Conservation (phyloP, 2,797 vertebrate genomes). For the Anolis apletophallus region DNA sequence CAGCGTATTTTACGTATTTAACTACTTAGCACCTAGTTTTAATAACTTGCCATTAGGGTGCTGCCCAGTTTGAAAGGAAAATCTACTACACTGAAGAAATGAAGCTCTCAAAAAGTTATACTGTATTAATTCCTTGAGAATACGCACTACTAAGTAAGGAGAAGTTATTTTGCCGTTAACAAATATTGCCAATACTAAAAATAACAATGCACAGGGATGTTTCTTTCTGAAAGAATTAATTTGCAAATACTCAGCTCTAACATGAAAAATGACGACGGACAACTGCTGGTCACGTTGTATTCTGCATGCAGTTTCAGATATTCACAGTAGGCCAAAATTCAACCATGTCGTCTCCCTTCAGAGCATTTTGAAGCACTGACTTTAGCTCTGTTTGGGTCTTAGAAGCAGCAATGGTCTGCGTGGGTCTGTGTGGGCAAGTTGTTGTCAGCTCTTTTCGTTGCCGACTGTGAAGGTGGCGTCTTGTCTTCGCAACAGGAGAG, state of each 20-base stretch:
- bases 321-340: conserved; percentile 41
- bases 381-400: conserved; percentile 61
- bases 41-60: conserved; percentile 38
- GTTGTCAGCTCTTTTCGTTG: conserved; percentile 41
- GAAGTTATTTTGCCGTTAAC: conserved; percentile 51
- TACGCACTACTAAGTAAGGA: conserved; percentile 66
- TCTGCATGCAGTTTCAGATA: conserved; percentile 59
- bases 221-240: conserved; percentile 59
- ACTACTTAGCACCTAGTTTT: conserved; percentile 16
- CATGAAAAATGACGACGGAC: conserved; percentile 57
- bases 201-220: conserved; percentile 52
- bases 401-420: conserved; percentile 37
- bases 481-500: conserved; percentile 48
- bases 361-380: conserved; percentile 16
- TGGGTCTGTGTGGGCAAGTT: conserved; percentile 52
- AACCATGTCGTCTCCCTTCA: conserved; percentile 33
- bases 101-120: conserved; percentile 35
- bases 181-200: conserved; percentile 57
- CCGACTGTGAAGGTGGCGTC: conserved; percentile 40
- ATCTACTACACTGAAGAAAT: conserved; percentile 22
- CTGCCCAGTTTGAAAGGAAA: conserved; percentile 44
- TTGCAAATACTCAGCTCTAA: conserved; percentile 57
- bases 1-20: conserved; percentile 36
- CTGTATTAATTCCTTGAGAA: conserved; percentile 55
- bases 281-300: conserved; percentile 50